These are phyloP conservation scores for Siniperca obscura DNA, from an alignment of 2,797 vertebrate species.

Conservation along the genomic window DNA sequence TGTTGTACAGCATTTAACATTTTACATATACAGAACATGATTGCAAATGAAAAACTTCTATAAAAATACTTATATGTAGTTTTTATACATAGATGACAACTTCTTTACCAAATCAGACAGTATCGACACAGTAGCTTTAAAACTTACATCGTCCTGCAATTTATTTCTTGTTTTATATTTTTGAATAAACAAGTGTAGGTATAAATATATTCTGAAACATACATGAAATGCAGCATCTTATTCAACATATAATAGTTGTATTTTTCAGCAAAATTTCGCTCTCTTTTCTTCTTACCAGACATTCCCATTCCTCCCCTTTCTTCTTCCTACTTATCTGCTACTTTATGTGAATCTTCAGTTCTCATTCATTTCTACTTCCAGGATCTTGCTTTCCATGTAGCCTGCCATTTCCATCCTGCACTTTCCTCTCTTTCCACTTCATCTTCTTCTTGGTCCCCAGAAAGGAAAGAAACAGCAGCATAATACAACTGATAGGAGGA, in stretches of 20 bases:
- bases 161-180: neutral
- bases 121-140: neutral
- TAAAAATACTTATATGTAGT: too few species aligned
- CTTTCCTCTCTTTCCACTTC: neutral
- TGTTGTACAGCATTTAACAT: neutral
- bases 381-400: neutral
- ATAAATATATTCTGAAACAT: neutral
- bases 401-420: neutral
- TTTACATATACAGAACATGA: neutral
- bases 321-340: neutral
- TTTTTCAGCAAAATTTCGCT: neutral
- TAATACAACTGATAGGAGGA: neutral
- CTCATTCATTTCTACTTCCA: neutral
- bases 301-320: too few species aligned
- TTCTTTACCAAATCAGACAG: neutral
- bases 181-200: neutral
- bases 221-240: neutral
- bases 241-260: neutral
- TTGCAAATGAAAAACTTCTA: neutral
- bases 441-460: neutral
- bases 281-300: too few species aligned
- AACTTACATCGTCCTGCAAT: neutral
- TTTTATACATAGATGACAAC: neutral
- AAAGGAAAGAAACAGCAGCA: neutral
- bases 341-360: too few species aligned